Evolutionary conservation across 92 coral and sea anemone genomes (phyloP).

Genomic region (Galaxea fascicularis): DNA sequence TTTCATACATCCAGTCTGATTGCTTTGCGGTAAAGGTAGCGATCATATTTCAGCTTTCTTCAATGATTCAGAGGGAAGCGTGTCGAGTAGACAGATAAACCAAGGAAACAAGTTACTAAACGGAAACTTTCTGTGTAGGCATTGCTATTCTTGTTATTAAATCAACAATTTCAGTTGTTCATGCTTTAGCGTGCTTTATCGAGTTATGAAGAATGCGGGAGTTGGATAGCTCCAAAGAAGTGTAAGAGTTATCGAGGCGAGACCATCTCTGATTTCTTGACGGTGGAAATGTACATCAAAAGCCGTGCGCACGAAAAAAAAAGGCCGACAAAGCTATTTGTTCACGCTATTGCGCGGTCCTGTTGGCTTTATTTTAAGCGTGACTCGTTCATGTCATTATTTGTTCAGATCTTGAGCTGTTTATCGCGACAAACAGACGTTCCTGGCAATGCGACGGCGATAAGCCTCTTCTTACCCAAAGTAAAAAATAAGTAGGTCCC

Average conservation of each 20-base stretch:
- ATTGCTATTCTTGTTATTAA: constrained; percentile 1
- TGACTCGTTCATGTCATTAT: constrained; percentile 3
- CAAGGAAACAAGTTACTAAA: background rate
- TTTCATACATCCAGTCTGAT: background rate
- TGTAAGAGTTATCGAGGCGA: constrained; percentile 4
- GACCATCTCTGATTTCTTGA: constrained; percentile 1
- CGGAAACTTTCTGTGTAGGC: background rate
- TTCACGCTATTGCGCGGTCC: constrained; percentile 1
- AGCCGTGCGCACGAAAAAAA: background rate
- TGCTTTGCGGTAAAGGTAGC: constrained; percentile 3
- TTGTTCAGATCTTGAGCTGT: background rate
- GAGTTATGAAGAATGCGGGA: constrained; percentile 1
- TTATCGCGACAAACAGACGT: constrained; percentile 1
- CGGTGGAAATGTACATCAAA: background rate
- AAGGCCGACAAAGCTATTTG: background rate
- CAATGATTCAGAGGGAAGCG: background rate
- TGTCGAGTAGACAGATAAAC: constrained; percentile 3
- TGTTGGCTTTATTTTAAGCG: constrained; percentile 3
- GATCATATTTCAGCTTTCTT: constrained; percentile 2
- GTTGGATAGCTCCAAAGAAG: background rate
- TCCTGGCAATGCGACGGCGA: background rate
- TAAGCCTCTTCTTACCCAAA: constrained; percentile 3
- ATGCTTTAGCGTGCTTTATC: constrained; percentile 1
- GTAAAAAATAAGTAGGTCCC: background rate
- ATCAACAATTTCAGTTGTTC: background rate